Base-by-base conservation (phyloP, 2,113 vertebrate genomes). In the Cyphomyrus plagiostoma region DNA sequence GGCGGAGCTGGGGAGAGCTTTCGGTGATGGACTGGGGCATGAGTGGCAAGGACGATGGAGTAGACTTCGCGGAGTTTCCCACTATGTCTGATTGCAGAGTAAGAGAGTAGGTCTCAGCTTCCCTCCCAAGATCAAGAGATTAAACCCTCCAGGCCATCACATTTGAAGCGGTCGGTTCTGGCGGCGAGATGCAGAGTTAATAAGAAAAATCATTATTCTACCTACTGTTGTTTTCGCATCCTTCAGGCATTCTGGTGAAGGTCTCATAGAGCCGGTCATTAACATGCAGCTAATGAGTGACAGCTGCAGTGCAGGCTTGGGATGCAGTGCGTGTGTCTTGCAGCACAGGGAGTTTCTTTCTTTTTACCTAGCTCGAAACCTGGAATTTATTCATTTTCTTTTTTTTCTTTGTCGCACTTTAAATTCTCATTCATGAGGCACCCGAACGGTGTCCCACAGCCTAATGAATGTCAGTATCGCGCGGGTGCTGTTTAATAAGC, bases 161-260 rank as follows among this genome's bases (percentile, higher is more conserved):
- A 39, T 83, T 82, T 42, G 74, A 42, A 39, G 88, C 30, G 80
- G 8, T 49, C 48, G 77, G 30, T 77, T 46, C 53, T 53, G 42
- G 89, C 19, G 53, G 52, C 39, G 45, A 21, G 77, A 89, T 48
- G 77, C 50, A 46, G 52, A 62, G 39, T 84, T 58, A 52, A 89
- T 89, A 89, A 89, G 53, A 62, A 89, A 84, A 89, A 30, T 56
- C 74, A 62, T 89, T 89, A 89, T 85, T 85, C 23, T 85, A 4
- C 77, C 80, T 52, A 9, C 77, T 82, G 42, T 89, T 85, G 52
- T 62, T 48, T 35, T 30, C 1, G 46, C n/a, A 58, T 84, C 77
- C 89, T 89, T 39, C 89, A 30, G 80, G 77, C 50, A 46, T 21
- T 26, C 23, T 8, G 11, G 80, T 15, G 35, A 62, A 45, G 80